Percentiles rank a stretch among this genome's conserved stretches.
phyloP scores from a whole-genome alignment of 2,113 vertebrate genomes.

The Phrynosoma blainvillii region DNA sequence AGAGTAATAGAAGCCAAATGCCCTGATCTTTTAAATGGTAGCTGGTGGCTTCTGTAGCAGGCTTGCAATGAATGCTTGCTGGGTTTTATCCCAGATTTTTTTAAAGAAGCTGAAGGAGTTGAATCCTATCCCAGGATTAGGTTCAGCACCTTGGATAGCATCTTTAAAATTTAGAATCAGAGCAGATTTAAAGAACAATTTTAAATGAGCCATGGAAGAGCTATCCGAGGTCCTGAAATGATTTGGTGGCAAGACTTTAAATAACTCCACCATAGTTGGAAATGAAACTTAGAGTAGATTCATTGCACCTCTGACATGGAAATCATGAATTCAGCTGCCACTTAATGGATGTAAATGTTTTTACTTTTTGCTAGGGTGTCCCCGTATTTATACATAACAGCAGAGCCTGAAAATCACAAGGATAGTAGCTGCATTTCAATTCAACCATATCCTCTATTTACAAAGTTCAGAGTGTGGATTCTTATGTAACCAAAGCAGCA shows the following conservation, averaged over 20 bases:
- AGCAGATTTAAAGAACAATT: not conserved
- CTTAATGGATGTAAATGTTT: too few species aligned
- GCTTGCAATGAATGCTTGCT: too few species aligned
- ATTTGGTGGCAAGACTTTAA: not conserved
- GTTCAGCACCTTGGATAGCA: too few species aligned
- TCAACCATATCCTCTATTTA: not conserved
- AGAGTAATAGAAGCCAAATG: not conserved
- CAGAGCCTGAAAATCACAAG: not conserved
- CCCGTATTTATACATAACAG: not conserved
- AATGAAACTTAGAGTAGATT: not conserved
- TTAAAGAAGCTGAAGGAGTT: too few species aligned
- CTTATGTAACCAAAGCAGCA: not conserved
- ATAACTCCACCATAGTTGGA: too few species aligned
- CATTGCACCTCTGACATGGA: not conserved
- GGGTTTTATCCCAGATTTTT: too few species aligned
- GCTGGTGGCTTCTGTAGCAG: too few species aligned
- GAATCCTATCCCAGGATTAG: too few species aligned
- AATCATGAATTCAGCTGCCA: too few species aligned
- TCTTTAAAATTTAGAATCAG: too few species aligned
- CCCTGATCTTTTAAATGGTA: too few species aligned
- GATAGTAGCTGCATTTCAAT: not conserved
- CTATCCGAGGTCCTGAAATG: not conserved
- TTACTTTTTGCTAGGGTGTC: not conserved
- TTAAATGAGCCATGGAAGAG: not conserved
- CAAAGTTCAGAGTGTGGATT: not conserved